Conservation (phyloP, 2,888 invertebrate genomes). For the Parnassius glacialis region DNA sequence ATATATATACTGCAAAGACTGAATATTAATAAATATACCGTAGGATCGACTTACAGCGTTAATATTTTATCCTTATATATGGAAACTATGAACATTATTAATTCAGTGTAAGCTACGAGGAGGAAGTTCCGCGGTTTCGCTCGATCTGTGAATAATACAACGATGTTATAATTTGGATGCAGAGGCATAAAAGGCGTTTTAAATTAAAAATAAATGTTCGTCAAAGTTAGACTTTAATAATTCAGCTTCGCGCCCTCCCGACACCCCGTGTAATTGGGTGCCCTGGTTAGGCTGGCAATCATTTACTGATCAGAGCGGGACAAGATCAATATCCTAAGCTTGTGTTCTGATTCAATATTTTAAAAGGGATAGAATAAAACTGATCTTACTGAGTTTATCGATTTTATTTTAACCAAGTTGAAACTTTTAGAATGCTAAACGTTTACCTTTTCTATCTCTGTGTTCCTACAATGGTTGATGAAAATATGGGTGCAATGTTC, state of each 20-base stretch:
- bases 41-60: slow-evolving; percentile 19
- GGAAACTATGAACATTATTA: slow-evolving; percentile 45
- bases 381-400: too few relatives aligned
- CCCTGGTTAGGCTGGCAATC: slow-evolving; percentile 32
- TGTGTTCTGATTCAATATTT: too few relatives aligned
- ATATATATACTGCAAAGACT: too few relatives aligned
- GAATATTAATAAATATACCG: background rate
- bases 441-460: too few relatives aligned
- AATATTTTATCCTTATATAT: slow-evolving; percentile 39
- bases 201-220: slow-evolving; percentile 65
- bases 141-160: slow-evolving; percentile 47
- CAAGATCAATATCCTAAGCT: background rate
- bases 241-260: slow-evolving; percentile 49
- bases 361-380: too few relatives aligned
- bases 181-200: slow-evolving; percentile 47
- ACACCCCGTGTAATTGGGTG: slow-evolving; percentile 44
- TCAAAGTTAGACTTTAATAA: slow-evolving; percentile 62
- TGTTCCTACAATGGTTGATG: too few relatives aligned
- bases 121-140: slow-evolving; percentile 44
- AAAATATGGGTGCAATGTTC: too few relatives aligned
- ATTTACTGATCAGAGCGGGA: slow-evolving; percentile 10
- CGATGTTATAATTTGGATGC: slow-evolving; percentile 43
- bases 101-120: slow-evolving; percentile 43
- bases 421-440: too few relatives aligned
- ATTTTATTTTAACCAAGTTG: too few relatives aligned